These are phyloP conservation scores for Chelon auratus DNA, from an alignment of 2,797 vertebrate species.

Conservation along the genomic window DNA sequence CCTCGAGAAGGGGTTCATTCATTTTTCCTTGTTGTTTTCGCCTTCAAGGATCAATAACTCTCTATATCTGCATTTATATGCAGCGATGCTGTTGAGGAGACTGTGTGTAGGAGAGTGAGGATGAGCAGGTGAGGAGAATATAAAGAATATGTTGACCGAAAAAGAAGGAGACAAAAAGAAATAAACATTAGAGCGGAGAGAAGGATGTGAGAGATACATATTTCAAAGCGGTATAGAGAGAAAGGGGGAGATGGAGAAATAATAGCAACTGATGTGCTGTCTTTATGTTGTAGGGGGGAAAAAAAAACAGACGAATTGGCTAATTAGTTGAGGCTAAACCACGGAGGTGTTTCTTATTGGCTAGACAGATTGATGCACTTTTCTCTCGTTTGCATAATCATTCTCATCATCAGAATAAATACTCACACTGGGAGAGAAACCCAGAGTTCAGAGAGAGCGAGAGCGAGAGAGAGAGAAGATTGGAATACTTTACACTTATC, in stretches of 20 bases:
- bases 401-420: constrained; percentile 75
- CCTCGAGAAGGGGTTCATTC: constrained; percentile 25
- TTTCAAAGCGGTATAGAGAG: constrained; percentile 17
- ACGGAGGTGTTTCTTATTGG: constrained; percentile 66
- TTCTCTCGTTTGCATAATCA: constrained; percentile 75
- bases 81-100: constrained; percentile 28
- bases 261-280: constrained; percentile 13
- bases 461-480: constrained; percentile 33
- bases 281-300: constrained; percentile 14
- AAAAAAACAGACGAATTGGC: constrained; percentile 52
- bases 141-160: constrained; percentile 29
- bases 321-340: constrained; percentile 66
- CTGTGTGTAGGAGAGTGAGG: not conserved
- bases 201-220: constrained; percentile 6
- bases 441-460: constrained; percentile 61
- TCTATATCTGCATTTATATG: constrained; percentile 55
- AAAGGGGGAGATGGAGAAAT: constrained; percentile 4
- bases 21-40: constrained; percentile 34
- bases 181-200: constrained; percentile 1
- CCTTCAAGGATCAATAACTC: constrained; percentile 51
- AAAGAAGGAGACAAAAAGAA: constrained; percentile 20
- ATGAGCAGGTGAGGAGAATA: constrained; percentile 37
- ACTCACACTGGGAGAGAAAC: constrained; percentile 75
- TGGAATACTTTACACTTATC: constrained; percentile 39
- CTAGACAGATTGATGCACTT: constrained; percentile 66